Evolutionary conservation across 2,113 vertebrate genomes (phyloP).

Genomic region (Prochilodus magdalenae): DNA sequence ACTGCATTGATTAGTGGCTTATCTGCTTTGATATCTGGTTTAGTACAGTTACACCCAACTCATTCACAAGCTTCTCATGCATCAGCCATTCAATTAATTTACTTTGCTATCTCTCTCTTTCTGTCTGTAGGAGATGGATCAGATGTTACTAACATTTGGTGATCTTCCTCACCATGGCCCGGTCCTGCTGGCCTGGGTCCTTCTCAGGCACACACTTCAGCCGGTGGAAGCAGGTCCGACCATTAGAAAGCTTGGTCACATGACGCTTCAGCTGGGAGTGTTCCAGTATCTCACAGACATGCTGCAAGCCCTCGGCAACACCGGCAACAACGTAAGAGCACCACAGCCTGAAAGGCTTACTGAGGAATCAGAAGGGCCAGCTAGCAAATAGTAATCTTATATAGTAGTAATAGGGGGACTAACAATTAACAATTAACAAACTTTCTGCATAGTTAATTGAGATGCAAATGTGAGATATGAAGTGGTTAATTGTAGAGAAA

Average conservation of each 20-base stretch:
- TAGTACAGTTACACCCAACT: no score
- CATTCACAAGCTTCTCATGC: not conserved
- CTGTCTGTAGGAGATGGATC: conserved; percentile 88
- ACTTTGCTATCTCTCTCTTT: not conserved
- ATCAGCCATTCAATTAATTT: not conserved
- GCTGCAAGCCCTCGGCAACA: conserved; percentile 84
- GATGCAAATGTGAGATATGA: no score
- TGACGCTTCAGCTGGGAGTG: conserved; percentile 88
- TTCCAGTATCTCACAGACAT: conserved; percentile 93
- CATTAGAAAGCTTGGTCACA: conserved; percentile 87
- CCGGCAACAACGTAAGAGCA: conserved; percentile 89
- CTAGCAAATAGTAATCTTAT: no score
- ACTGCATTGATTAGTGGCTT: no score
- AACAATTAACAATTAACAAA: no score
- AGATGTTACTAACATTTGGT: conserved; percentile 88
- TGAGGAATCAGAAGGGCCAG: no score
- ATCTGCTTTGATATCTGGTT: no score
- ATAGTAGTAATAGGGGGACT: no score
- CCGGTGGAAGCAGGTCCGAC: conserved; percentile 82
- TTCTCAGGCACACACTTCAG: conserved; percentile 89
- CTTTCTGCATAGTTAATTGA: no score
- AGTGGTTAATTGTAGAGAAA: no score
- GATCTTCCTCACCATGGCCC: conserved; percentile 91
- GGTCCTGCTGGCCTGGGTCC: conserved; percentile 92
- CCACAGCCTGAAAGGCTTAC: not conserved